Percentiles rank a stretch among this genome's conserved stretches.
These are phyloP conservation scores for Phasia obesa DNA, from an alignment of 2,888 invertebrate species.

Conservation along the genomic window DNA sequence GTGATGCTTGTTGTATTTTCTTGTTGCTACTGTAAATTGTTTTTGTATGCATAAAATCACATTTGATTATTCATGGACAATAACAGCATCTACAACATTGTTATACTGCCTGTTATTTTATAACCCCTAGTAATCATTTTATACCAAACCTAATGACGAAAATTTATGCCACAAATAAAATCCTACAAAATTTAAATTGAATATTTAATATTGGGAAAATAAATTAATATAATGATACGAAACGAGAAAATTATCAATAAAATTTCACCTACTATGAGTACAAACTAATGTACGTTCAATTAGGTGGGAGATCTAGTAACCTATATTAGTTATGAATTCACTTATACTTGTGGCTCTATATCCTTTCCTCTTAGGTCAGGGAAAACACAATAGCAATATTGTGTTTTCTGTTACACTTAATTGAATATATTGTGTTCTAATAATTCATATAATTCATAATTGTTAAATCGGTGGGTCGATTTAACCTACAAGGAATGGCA, in stretches of 20 bases:
- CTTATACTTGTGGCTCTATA: no score
- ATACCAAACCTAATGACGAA: conserved; percentile 35
- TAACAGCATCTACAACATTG: conserved; percentile 6
- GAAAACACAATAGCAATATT: no score
- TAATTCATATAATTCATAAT: no score
- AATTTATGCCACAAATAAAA: conserved; percentile 17
- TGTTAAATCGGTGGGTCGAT: no score
- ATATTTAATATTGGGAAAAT: conserved; percentile 30
- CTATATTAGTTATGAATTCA: not conserved
- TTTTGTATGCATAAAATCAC: conserved; percentile 61
- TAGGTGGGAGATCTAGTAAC: not conserved
- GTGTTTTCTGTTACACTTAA: no score
- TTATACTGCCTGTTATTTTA: conserved; percentile 25
- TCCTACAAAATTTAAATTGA: conserved; percentile 16
- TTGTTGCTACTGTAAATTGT: conserved; percentile 26
- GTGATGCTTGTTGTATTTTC: not conserved
- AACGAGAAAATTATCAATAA: not conserved
- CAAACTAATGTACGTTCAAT: not conserved
- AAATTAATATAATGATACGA: not conserved
- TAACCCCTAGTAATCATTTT: conserved; percentile 25
- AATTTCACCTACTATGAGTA: not conserved
- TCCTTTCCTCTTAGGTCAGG: no score
- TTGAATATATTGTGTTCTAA: no score
- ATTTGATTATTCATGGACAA: conserved; percentile 51
- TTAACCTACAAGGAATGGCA: no score